phyloP scores from a whole-genome alignment of 2,113 vertebrate species.

The Condylura cristata region DNA sequence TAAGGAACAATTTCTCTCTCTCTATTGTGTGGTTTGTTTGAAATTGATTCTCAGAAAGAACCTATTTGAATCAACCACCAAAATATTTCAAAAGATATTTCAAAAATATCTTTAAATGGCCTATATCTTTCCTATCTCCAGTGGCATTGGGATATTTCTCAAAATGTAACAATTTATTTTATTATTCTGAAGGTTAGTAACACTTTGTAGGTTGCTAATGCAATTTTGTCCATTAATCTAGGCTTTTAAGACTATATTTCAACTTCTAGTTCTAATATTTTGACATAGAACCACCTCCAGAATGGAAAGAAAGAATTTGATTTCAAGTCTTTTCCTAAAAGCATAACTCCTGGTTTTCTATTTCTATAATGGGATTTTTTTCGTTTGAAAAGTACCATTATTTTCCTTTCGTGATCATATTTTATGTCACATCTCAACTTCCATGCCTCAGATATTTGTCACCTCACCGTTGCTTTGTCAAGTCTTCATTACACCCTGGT shows the following conservation, averaged over 20 bases:
- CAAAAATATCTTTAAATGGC: background rate
- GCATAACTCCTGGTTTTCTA: background rate
- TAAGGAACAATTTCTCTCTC: background rate
- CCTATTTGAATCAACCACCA: background rate
- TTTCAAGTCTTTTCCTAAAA: slow-evolving; percentile 36
- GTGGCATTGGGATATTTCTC: background rate
- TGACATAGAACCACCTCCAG: slow-evolving; percentile 18
- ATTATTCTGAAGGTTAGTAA: background rate
- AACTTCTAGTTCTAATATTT: slow-evolving; percentile 54
- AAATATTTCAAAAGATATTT: background rate
- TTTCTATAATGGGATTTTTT: slow-evolving; percentile 39
- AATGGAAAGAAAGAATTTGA: slow-evolving; percentile 7
- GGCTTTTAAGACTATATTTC: slow-evolving; percentile 33
- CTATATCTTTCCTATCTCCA: background rate
- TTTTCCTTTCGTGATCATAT: slow-evolving; percentile 25
- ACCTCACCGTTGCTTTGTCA: slow-evolving; percentile 49
- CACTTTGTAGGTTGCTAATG: background rate
- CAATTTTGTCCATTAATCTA: slow-evolving; percentile 42
- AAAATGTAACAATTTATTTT: background rate
- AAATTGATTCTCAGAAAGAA: background rate
- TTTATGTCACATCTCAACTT: slow-evolving; percentile 60
- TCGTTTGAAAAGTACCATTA: slow-evolving; percentile 49
- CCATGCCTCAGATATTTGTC: slow-evolving; percentile 46
- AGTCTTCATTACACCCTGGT: background rate
- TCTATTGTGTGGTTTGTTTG: background rate